Conservation (phyloP, 1,140 invertebrate species). For the Cotesia glomerata region DNA sequence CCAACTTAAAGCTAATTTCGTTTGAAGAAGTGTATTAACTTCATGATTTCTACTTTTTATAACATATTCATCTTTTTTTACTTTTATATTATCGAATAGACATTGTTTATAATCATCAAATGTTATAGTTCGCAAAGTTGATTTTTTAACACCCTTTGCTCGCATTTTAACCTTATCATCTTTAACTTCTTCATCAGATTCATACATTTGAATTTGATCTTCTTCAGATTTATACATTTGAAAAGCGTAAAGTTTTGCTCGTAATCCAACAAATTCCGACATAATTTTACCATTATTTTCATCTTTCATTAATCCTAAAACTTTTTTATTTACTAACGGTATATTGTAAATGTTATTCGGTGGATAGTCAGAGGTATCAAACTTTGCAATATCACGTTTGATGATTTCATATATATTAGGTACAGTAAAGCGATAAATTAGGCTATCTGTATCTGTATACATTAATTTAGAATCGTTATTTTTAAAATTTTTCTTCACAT, state of each 20-base stretch:
- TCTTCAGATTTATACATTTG: not conserved
- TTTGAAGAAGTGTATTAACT: conserved; percentile 12
- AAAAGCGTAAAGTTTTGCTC: conserved; percentile 22
- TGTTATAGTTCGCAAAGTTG: conserved; percentile 12
- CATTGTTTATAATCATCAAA: conserved; percentile 27
- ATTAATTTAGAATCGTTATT: not conserved
- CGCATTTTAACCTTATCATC: too few species aligned
- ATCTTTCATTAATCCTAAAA: not conserved
- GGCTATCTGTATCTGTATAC: not conserved
- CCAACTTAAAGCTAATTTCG: not conserved
- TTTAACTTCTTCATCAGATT: too few species aligned
- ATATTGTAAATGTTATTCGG: not conserved
- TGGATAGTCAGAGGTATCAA: too few species aligned
- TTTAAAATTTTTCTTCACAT: not conserved
- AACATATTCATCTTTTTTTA: not conserved
- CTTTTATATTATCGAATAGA: not conserved
- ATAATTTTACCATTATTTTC: conserved; percentile 21
- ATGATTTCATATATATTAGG: not conserved
- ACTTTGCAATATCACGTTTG: too few species aligned
- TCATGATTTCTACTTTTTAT: conserved; percentile 12
- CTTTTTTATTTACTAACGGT: not conserved
- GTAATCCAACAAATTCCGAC: conserved; percentile 20
- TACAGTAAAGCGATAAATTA: not conserved
- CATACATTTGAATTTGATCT: too few species aligned
- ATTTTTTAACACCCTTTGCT: not conserved